Percentiles rank a stretch among this genome's conserved stretches.
phyloP scores from a whole-genome alignment of 2,113 vertebrate genomes.

The Gopherus evgoodei region DNA sequence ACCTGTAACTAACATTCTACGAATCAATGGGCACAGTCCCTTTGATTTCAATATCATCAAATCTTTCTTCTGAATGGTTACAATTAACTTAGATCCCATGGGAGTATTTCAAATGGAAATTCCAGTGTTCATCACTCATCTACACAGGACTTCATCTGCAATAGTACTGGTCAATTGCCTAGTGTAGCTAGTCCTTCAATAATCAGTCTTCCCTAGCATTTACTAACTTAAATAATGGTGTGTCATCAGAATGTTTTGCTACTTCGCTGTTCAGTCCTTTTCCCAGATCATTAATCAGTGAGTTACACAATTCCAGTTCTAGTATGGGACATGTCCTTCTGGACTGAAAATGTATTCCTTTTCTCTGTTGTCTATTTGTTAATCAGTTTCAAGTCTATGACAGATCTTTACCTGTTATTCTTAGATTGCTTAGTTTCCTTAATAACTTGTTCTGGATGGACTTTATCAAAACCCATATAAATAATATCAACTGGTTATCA shows the following conservation, averaged over 20 bases:
- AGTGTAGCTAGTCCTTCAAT: background rate
- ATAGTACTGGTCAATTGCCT: background rate
- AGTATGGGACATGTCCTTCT: background rate
- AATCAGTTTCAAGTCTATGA: background rate
- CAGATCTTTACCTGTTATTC: background rate
- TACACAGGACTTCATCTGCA: background rate
- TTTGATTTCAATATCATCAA: background rate
- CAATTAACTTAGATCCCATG: background rate
- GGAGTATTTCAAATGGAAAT: background rate
- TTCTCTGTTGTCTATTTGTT: background rate
- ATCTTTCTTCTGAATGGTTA: background rate
- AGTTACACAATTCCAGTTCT: background rate
- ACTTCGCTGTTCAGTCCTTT: background rate
- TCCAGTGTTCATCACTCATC: background rate
- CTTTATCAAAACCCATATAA: background rate
- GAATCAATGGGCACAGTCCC: background rate
- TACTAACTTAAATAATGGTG: background rate
- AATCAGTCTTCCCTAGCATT: background rate
- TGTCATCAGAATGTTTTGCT: background rate
- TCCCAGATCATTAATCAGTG: background rate
- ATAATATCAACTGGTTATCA: background rate
- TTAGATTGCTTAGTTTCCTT: background rate
- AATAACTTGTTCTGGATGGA: background rate
- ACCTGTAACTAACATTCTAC: background rate
- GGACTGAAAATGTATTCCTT: background rate